phyloP scores from a whole-genome alignment of 2,888 invertebrate genomes.

The Orgyia antiqua region DNA sequence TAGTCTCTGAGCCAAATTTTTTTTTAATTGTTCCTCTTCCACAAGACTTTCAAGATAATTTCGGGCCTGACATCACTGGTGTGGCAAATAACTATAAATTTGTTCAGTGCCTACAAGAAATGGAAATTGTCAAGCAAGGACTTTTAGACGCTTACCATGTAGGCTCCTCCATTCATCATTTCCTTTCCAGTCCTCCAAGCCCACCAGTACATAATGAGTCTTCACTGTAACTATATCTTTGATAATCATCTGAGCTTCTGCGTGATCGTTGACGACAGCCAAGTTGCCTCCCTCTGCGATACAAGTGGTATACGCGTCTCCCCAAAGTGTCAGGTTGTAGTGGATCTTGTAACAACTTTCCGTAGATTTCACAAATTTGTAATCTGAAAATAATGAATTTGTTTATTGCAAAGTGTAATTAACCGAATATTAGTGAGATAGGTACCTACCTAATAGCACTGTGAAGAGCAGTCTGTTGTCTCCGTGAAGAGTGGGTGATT shows the following conservation, averaged over 20 bases:
- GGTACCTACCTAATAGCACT: too few relatives aligned
- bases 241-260: not conserved
- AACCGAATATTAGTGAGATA: too few relatives aligned
- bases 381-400: slow-evolving; percentile 4
- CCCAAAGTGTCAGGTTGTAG: not conserved
- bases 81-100: too few relatives aligned
- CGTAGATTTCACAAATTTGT: not conserved
- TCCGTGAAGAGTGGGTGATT: too few relatives aligned
- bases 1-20: too few relatives aligned
- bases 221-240: not conserved
- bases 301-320: not conserved
- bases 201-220: not conserved
- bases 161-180: not conserved
- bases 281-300: slow-evolving; percentile 1
- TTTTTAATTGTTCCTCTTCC: too few relatives aligned
- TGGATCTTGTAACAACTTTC: slow-evolving; percentile 1
- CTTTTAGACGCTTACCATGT: not conserved
- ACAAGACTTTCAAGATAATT: too few relatives aligned
- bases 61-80: too few relatives aligned
- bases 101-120: too few relatives aligned
- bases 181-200: not conserved
- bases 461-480: too few relatives aligned
- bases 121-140: too few relatives aligned
- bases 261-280: not conserved
- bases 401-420: too few relatives aligned